phyloP scores from a whole-genome alignment of 37 sponge, comb jelly and placozoan genomes.

The Chondrosia reniformis region DNA sequence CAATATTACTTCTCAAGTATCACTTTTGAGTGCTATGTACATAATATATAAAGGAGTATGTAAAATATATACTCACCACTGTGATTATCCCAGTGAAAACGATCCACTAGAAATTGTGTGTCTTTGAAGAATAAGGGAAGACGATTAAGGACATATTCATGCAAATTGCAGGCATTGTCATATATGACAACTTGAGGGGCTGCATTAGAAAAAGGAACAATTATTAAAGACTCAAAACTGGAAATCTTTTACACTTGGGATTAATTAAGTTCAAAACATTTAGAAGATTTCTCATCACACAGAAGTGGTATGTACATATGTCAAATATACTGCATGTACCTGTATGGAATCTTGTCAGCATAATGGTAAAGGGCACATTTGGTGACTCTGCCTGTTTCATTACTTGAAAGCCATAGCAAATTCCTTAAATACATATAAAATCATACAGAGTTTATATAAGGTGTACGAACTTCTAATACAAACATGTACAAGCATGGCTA shows the following conservation, averaged over 20 bases:
- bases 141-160: slow-evolving; percentile 24
- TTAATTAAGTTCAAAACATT: no score
- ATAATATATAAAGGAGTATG: neutral
- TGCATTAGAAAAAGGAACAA: neutral
- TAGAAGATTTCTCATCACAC: no score
- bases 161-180: slow-evolving; percentile 37
- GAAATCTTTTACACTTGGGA: no score
- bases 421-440: slow-evolving; percentile 11
- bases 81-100: slow-evolving; percentile 43
- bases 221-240: no score
- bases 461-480: neutral
- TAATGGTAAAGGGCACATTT: slow-evolving; percentile 27
- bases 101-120: slow-evolving; percentile 27
- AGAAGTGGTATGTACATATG: neutral
- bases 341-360: slow-evolving; percentile 18
- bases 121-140: slow-evolving; percentile 6
- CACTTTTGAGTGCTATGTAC: neutral
- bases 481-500: neutral
- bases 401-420: slow-evolving; percentile 50
- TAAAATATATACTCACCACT: no score
- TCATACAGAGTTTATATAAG: neutral
- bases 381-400: slow-evolving; percentile 29
- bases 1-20: neutral
- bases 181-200: slow-evolving; percentile 18
- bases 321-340: neutral